Base-by-base conservation (phyloP, 2,888 invertebrate genomes). In the Drosophila quinaria region DNA sequence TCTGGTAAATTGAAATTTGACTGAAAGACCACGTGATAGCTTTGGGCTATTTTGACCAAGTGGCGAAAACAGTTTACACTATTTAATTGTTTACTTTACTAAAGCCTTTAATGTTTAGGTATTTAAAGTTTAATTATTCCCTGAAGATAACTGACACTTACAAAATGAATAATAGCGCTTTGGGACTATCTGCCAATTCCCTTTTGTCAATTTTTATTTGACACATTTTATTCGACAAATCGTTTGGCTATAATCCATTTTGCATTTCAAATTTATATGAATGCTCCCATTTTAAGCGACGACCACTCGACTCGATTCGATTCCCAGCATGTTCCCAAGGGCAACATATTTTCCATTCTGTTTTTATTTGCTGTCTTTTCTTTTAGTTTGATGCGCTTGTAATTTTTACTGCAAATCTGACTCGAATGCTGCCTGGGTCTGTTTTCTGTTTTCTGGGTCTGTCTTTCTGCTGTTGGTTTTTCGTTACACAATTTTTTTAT, bases 151-250 rank as follows among this genome's bases (percentile, higher is more conserved):
- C 49, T 37, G 62, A 31, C 61, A 64, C 67, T 83, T 67, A 70
- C n/a, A 54, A 69, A 87, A 75, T 84, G 70, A 74, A 68, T 72
- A 69, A 77, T 69, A 60, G 35, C 52, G 49, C 61, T 69, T 39
- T 44, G 46, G 64, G 66, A 29, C 60, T 63, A 66, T 49, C 60
- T 59, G 52, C 66, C 67, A 72, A 70, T 72, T 62, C 69, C 55
- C 70, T 37, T 73, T 71, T 78, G 74, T 67, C 73, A 74, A 73
- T 78, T 78, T 83, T 86, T 78, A 80, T 87, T 77, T 80, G 83
- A 80, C 84, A 86, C 68, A 80, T 88, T 86, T 86, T 71, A 79
- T 85, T 77, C 74, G 60, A 55, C 56, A 74, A 88, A 86, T 74
- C 70, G 78, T 54, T 74, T 67, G 50, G 65, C 62, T 51, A 62